A percentile compares a stretch with the other conserved stretches of the same genome.
Conservation (phyloP, 2,113 vertebrate genomes). For the Pan troglodytes region NHGRI_mPanTro3-v2.1_pri NC_072410.2:52973001-52973500, state of each 20-base stretch:
- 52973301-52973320: background rate
- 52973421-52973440: background rate
- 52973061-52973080: background rate
- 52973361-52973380: background rate
- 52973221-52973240: background rate
- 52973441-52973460: constrained; percentile 14
- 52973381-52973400: background rate
- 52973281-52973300: background rate
- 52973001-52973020: background rate
- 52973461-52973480: background rate
- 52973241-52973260: background rate
- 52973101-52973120: background rate
- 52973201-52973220: background rate
- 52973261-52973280: background rate
- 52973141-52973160: background rate
- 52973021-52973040: background rate
- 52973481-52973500: background rate
- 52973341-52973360: background rate
- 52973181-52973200: background rate
- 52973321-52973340: background rate
- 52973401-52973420: background rate
- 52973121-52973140: background rate
- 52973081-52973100: background rate
- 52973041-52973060: background rate
- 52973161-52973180: background rate